phyloP scores from a whole-genome alignment of 2,113 vertebrate species.

The Antidorcas marsupialis region DNA sequence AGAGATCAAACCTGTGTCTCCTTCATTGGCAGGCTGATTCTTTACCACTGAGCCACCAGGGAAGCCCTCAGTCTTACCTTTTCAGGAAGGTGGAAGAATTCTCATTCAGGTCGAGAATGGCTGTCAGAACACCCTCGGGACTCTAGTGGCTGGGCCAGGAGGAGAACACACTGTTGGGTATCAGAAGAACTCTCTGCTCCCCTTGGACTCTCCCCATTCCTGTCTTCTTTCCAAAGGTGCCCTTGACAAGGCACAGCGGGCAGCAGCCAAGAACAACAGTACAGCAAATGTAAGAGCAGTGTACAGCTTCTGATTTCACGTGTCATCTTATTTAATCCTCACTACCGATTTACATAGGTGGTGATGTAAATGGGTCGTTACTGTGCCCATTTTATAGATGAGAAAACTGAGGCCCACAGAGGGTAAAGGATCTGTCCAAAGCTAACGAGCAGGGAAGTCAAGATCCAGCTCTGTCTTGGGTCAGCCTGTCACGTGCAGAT shows the following conservation, averaged over 20 bases:
- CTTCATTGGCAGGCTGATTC: background rate
- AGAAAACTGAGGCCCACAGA: background rate
- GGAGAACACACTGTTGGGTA: background rate
- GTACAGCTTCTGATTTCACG: background rate
- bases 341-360: background rate
- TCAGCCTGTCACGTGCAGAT: background rate
- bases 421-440: background rate
- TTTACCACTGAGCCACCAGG: background rate
- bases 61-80: background rate
- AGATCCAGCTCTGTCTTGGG: background rate
- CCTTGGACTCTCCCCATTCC: background rate
- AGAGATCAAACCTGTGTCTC: background rate
- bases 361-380: background rate
- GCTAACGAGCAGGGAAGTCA: background rate
- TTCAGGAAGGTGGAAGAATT: background rate
- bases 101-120: background rate
- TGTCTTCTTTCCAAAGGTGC: background rate
- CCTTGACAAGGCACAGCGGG: background rate
- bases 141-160: background rate
- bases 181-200: background rate
- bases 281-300: accelerated
- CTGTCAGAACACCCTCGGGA: background rate
- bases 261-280: background rate
- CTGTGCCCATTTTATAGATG: background rate
- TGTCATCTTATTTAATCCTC: background rate